These are phyloP conservation scores for Silurus asotus DNA, from an alignment of 2,113 vertebrate species.

Conservation along the genomic window DNA sequence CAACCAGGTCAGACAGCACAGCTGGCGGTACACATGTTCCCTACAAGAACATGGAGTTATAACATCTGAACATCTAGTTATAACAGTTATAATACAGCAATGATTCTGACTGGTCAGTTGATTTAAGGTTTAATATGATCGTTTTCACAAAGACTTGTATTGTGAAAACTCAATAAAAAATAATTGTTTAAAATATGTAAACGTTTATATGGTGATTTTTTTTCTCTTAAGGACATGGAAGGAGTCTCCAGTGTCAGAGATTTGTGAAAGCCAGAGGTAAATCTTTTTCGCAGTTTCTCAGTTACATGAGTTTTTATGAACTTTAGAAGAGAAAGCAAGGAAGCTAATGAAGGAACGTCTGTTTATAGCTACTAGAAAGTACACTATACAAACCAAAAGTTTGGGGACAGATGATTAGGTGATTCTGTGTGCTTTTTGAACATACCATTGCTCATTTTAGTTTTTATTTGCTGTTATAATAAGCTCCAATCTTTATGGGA, in stretches of 20 bases:
- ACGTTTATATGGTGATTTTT: not conserved
- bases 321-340: no score
- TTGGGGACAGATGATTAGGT: no score
- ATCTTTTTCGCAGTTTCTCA: no score
- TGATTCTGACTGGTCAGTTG: not conserved
- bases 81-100: no score
- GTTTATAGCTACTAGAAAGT: no score
- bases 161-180: not conserved
- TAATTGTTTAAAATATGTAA: not conserved
- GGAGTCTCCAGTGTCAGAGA: not conserved
- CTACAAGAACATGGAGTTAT: not conserved
- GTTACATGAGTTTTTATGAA: no score
- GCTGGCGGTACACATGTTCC: slow-evolving; percentile 66
- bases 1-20: slow-evolving; percentile 77
- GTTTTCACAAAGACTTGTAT: not conserved
- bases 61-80: not conserved
- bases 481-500: no score
- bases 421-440: no score
- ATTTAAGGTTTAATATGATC: not conserved
- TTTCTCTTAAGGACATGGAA: not conserved
- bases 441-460: no score
- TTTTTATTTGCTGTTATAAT: no score
- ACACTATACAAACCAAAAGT: no score
- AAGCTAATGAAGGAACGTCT: no score
- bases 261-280: not conserved